phyloP scores from a whole-genome alignment of 2,113 vertebrate species.

The Pachycephala philippinensis region DNA sequence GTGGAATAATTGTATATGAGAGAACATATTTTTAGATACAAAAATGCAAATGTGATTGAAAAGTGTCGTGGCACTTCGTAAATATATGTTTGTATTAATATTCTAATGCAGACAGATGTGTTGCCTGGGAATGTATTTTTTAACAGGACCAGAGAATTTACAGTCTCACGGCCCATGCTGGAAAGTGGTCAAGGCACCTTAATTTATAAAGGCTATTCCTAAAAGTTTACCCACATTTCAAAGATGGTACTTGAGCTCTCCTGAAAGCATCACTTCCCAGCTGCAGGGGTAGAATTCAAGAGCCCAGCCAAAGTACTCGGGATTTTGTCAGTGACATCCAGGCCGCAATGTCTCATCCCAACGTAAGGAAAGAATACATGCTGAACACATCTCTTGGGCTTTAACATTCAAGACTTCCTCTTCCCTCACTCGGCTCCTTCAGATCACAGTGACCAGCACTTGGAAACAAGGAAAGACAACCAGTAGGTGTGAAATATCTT shows the following conservation, averaged over 20 bases:
- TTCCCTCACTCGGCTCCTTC: background rate
- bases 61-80: background rate
- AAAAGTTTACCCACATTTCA: background rate
- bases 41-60: conserved; percentile 11
- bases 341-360: background rate
- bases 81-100: background rate
- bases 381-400: background rate
- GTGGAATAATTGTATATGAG: background rate
- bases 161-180: accelerated
- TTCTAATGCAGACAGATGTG: background rate
- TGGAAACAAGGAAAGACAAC: background rate
- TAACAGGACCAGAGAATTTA: background rate
- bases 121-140: background rate
- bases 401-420: background rate
- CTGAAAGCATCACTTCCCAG: background rate
- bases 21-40: conserved; percentile 1
- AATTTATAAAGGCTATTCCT: background rate
- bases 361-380: background rate
- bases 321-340: background rate
- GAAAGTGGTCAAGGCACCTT: background rate
- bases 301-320: background rate
- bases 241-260: background rate
- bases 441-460: background rate
- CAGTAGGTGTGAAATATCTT: background rate
- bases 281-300: background rate